Conservation (phyloP, 2,113 vertebrate species). For the Stegostoma tigrinum region DNA sequence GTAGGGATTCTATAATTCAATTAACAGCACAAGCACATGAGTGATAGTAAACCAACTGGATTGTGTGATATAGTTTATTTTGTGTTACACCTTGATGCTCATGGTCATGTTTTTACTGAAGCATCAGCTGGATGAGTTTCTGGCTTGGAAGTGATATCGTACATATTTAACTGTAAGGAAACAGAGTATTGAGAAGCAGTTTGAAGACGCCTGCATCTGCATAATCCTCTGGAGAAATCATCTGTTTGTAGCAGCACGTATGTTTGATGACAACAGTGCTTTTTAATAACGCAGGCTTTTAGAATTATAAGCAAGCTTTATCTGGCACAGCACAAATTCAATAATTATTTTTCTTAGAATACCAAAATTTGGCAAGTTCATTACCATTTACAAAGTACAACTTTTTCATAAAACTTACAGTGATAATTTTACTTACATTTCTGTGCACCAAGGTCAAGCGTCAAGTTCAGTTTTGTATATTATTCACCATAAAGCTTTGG, state of each 20-base stretch:
- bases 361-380: not conserved
- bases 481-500: not conserved
- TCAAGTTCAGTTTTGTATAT: not conserved
- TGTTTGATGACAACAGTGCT: slow-evolving; percentile 9
- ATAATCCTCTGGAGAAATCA: slow-evolving; percentile 18
- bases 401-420: not conserved
- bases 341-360: not conserved
- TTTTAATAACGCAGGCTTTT: not conserved
- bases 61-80: slow-evolving; percentile 2
- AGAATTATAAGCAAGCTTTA: not conserved
- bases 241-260: not conserved
- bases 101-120: slow-evolving; percentile 6
- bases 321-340: not conserved
- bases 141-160: slow-evolving; percentile 8
- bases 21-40: not conserved
- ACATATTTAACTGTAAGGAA: slow-evolving; percentile 7
- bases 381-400: not conserved
- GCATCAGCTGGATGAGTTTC: not conserved
- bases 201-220: slow-evolving; percentile 23
- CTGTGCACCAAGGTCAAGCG: not conserved
- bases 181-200: not conserved
- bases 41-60: slow-evolving; percentile 10
- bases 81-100: slow-evolving; percentile 5
- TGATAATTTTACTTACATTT: not conserved
- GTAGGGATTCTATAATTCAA: too few relatives aligned